A percentile compares a stretch with the other conserved stretches of the same genome.
These are phyloP conservation scores for Alviniconcha strummeri DNA, from an alignment of 2,888 invertebrate genomes.

Conservation along the genomic window DNA sequence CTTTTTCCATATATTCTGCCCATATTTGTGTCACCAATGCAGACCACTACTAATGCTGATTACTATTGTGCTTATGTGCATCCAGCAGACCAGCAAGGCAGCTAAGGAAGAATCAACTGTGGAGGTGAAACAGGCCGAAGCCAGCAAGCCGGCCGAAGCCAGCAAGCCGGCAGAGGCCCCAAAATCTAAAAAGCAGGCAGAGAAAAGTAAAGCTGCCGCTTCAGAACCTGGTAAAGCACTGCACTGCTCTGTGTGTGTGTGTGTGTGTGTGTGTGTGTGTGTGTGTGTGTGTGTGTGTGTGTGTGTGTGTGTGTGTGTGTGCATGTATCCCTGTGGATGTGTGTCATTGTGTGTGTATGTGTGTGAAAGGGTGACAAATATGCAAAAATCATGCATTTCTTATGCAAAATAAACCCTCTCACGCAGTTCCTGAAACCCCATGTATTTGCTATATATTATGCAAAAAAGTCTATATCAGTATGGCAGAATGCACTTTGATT, in stretches of 20 bases:
- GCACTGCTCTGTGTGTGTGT: background rate
- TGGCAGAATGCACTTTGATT: too few species aligned
- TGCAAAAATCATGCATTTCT: too few species aligned
- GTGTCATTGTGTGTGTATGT: background rate
- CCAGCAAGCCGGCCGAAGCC: constrained; percentile 32
- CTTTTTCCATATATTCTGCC: too few species aligned
- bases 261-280: background rate
- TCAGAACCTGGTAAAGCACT: constrained; percentile 8
- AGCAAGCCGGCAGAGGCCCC: constrained; percentile 22
- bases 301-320: background rate
- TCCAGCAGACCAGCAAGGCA: constrained; percentile 3
- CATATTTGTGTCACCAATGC: too few species aligned
- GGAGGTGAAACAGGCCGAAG: constrained; percentile 26
- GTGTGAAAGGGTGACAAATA: too few species aligned
- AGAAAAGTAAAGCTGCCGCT: constrained; percentile 30
- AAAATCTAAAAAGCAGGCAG: constrained; percentile 12
- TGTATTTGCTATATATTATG: too few species aligned
- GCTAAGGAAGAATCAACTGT: constrained; percentile 34
- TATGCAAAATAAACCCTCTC: too few species aligned
- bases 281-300: background rate
- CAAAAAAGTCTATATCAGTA: too few species aligned
- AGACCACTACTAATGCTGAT: too few species aligned
- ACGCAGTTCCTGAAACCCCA: too few species aligned
- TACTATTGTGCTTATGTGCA: too few species aligned
- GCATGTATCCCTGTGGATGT: background rate